phyloP scores from a whole-genome alignment of 2,113 vertebrate species.

The Cepphus grylle region DNA sequence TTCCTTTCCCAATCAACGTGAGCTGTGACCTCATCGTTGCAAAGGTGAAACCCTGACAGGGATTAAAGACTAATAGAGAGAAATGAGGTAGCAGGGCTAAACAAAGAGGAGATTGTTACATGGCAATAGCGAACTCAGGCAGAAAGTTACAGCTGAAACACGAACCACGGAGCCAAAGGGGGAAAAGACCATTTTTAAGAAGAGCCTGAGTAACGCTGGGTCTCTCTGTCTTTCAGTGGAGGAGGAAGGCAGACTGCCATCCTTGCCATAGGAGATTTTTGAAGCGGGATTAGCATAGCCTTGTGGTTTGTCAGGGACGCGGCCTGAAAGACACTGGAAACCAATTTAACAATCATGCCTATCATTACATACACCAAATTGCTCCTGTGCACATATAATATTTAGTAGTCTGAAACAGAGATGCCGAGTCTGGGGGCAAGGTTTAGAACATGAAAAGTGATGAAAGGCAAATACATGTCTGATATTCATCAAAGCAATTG shows the following conservation, averaged over 20 bases:
- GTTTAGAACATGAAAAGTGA: neutral
- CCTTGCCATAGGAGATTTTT: neutral
- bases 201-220: neutral
- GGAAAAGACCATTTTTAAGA: neutral
- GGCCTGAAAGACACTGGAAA: conserved; percentile 52
- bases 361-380: conserved; percentile 18
- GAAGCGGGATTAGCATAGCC: conserved; percentile 32
- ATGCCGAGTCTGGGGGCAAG: neutral
- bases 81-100: conserved; percentile 56
- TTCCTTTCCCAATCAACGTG: conserved; percentile 69
- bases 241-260: conserved; percentile 13
- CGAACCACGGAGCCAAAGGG: neutral
- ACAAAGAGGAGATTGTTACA: conserved; percentile 64
- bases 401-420: conserved; percentile 20
- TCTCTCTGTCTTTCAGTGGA: neutral
- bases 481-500: conserved; percentile 33
- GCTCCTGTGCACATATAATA: neutral
- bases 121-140: neutral
- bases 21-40: conserved; percentile 68
- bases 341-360: conserved; percentile 35
- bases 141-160: conserved; percentile 54
- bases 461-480: conserved; percentile 39
- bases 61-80: conserved; percentile 72
- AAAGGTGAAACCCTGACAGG: conserved; percentile 72
- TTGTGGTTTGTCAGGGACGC: conserved; percentile 28